Base-by-base conservation (phyloP, 1,140 invertebrate genomes). In the Drosophila rhopaloa region DNA sequence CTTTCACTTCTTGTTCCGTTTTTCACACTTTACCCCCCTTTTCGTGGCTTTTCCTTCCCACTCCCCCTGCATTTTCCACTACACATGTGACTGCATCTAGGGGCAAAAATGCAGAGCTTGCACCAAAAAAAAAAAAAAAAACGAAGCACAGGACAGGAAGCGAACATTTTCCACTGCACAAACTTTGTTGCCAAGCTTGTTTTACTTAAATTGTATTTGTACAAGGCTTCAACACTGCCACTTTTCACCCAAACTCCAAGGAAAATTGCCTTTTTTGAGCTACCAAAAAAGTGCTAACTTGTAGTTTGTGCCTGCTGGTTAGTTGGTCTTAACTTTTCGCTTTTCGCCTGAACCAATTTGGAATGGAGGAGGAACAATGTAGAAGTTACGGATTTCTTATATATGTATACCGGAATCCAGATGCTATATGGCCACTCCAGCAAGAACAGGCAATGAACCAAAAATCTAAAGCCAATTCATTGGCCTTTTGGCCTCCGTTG, bases 121-220 rank as follows among this genome's bases (percentile, higher is more conserved):
- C 61, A 61, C 44, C 40, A 41, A 58, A 78, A 63, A 63, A 75
- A 78, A 63, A 63, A 75, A 40, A 65, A 57, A 58, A 41, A 16
- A 16, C 16, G 10, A 35, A 50, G 32, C 24, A 40, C 40, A 44
- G 51, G 38, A 73, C 24, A 24, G 24, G 24, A 24, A 61, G 65
- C 46, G 60, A 51, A 32, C 50, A 66, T 68, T 60, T 62, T 46
- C 51, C 55, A 62, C 71, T 57, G 48, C 46, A 54, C 61, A 63
- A 85, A 86, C 75, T 86, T 86, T 86, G 82, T 86, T 86, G 50
- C 56, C 73, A 68, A 67, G 77, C 74, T 84, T 84, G 74, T 86
- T 81, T 81, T 70, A 77, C 77, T 77, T 73, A 77, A 85, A 85
- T 85, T 77, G 51, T 82, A 76, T 82, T 79, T 83, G 70, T 65